Evolutionary conservation across 2,797 vertebrate genomes (phyloP), one percentile per base, ranked within the genome.

Genomic region (Sebastes matsubarae): DNA sequence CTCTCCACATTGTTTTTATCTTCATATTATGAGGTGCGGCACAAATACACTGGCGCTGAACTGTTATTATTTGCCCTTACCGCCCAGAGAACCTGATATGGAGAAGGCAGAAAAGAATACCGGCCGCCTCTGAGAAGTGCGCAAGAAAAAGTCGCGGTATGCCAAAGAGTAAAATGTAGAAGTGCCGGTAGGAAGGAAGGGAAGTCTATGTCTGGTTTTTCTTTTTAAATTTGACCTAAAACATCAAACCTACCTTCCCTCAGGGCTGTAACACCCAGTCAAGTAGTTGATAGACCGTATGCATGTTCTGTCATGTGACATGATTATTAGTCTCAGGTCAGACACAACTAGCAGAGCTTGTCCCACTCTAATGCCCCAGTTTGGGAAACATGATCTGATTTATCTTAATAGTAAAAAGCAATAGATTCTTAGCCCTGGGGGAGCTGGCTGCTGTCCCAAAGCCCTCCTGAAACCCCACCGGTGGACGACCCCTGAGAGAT

Each of bases 301-400:
- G 13, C 38, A 59, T 54, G 5, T 63, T 6, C 60, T 61, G 54
- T 79, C 76, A 42, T 66, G 69, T 46, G 60, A 78, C 68, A 46
- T 60, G 65, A 34, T 79, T 83, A 67, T 86, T 66, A 52, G 59
- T 83, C 77, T 79, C 27, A 80, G 61, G 71, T 77, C 81, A 75
- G 70, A 70, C 59, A 68, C 27, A 75, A 22, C 81, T 68, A 32
- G 71, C 18, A 6, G 46, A 81, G 32, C 85, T 76, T 83, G 87
- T 81, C 86, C 89, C 84, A 78, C 77, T 93, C 82, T 81, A 34
- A 79, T 93, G 94, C 65, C 93, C 95, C 86, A 95, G 78, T 95
- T 96, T 89, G 68, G 30, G 30, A 74, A 84, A 82, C 63, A 58
- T 89, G 90, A 88, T 94, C 92, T 94, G 94, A 90, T 95, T 95